Conservation (phyloP, 2,797 vertebrate genomes). For the Coregonus ussuriensis region DNA sequence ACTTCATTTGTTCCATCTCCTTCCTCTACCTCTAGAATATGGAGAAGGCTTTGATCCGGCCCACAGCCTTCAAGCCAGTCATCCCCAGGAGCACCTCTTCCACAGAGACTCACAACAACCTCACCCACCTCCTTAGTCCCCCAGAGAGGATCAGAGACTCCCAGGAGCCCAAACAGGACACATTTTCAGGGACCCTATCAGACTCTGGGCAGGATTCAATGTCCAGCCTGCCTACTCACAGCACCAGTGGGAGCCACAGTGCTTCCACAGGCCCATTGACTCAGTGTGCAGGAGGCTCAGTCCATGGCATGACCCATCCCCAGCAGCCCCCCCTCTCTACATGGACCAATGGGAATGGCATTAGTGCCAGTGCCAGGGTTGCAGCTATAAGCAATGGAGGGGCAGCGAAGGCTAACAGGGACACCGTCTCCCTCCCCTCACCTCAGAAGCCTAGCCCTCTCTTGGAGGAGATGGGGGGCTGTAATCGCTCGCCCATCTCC, state of each 20-base stretch:
- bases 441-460: constrained; percentile 63
- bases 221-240: constrained; percentile 96
- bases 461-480: constrained; percentile 68
- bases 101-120: constrained; percentile 73
- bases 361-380: constrained; percentile 51
- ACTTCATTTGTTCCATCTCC: neutral
- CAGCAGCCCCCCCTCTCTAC: constrained; percentile 58
- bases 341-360: constrained; percentile 64
- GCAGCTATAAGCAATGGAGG: constrained; percentile 48
- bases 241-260: constrained; percentile 87
- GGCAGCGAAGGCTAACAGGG: constrained; percentile 67
- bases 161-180: constrained; percentile 76
- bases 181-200: constrained; percentile 85
- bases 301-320: constrained; percentile 76
- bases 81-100: constrained; percentile 80
- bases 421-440: constrained; percentile 75
- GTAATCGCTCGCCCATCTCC: constrained; percentile 85
- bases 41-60: constrained; percentile 80
- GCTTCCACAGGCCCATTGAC: constrained; percentile 78
- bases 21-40: constrained; percentile 68
- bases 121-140: constrained; percentile 69
- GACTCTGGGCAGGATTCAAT: constrained; percentile 96
- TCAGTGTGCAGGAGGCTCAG: constrained; percentile 81
- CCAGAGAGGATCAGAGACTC: constrained; percentile 78
- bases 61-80: constrained; percentile 87